Evolutionary conservation across 2,797 vertebrate genomes (phyloP), one percentile per base, ranked within the genome.

Genomic region (Phrynocephalus forsythii): DNA sequence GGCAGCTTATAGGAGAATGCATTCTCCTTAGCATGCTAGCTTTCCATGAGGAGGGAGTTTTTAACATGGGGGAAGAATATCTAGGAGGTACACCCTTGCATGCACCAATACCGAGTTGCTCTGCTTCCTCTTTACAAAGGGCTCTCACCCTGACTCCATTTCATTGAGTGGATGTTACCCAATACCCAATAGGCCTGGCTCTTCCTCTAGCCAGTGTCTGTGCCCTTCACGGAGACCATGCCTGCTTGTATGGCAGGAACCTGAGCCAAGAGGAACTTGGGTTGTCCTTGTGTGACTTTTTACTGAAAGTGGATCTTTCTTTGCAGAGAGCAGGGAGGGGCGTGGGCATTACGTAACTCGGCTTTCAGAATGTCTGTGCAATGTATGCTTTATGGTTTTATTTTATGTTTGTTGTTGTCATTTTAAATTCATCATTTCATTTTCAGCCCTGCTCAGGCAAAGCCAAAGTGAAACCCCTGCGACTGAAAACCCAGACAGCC

Each of bases 201-300:
- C 50, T 83, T 22, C 52, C 30, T 20, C 33, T 56, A 13, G 1
- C 30, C 11, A 20, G 28, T 76, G 28, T 28, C 16, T 67, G 38
- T 66, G 69, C 30, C 28, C 56, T 44, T 28, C 16, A 15, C 18
- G 44, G 7, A 50, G 44, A 50, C 11, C 52, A 30, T 18, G 26
- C 1, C 44, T 67, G 71, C 60, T 82, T 67, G 38, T 38, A 73
- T 71, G 24, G 56, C 63, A 30, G 69, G 44, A 82, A 82, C 10
- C 28, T 76, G 60, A 68, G 86, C 63, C 71, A 76, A 82, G 79
- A 76, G 63, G 52, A 87, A 87, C 63, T 87, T 76, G 28, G 30
- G 26, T n/a, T 56, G 80, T 33, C n/a, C 48, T 77, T 28, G 11
- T 1, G 11, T 68, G 44, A 56, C 72, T 67, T 76, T 33, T 22